Conservation (phyloP, 2,797 vertebrate species). For the Clamator glandarius region DNA sequence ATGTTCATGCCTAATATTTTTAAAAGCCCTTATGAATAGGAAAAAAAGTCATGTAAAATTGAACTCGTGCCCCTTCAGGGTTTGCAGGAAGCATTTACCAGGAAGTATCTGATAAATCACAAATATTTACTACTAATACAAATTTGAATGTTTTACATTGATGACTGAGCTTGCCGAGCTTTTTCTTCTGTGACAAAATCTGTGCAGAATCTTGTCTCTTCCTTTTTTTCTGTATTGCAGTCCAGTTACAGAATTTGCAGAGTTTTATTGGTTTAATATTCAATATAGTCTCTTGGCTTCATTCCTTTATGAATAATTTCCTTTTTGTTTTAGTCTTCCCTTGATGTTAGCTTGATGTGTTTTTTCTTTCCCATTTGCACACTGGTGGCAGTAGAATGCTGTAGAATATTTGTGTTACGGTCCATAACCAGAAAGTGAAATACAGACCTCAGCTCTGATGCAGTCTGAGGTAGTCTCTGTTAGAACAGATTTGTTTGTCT, state of each 20-base stretch:
- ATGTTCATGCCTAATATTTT: neutral
- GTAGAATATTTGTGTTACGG: neutral
- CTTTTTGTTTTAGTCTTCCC: neutral
- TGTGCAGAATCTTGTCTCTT: neutral
- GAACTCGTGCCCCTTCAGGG: neutral
- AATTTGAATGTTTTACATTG: neutral
- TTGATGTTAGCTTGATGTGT: neutral
- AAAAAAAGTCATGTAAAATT: neutral
- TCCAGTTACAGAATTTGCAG: neutral
- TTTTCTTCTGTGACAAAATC: neutral
- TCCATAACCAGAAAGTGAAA: neutral
- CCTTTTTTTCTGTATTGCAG: neutral
- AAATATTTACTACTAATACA: neutral
- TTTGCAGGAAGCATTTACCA: neutral
- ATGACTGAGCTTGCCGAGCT: neutral
- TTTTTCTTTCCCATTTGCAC: neutral
- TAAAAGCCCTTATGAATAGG: neutral
- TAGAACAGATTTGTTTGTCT: neutral
- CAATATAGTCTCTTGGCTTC: neutral
- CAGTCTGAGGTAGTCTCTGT: neutral
- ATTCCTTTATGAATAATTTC: neutral
- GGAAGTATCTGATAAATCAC: neutral
- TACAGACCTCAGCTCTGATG: neutral
- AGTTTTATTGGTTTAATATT: neutral
- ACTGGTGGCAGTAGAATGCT: conserved; percentile 35